Evolutionary conservation across 2,113 vertebrate species (phyloP), one percentile per base, ranked within the genome.

Genomic region (Thomomys bottae): DNA sequence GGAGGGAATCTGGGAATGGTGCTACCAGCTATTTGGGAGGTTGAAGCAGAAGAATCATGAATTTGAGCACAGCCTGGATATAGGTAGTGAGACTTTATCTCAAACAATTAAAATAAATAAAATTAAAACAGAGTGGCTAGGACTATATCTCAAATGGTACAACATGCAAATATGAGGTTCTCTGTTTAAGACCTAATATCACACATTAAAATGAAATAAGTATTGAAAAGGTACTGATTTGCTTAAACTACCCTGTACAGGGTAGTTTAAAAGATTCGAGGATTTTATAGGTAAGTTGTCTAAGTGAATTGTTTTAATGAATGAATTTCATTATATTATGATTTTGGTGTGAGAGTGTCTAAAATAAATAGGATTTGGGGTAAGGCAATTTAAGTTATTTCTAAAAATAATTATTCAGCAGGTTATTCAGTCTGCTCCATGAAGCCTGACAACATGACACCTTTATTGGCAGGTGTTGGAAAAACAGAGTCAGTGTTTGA

Each of bases 381-480:
- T 91, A 57, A 45, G 23, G 66, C 79, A 84, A 93, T 79, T 77
- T 89, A 95, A 92, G 61, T 71, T 45, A 92, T 86, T 93, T 93
- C 67, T 36, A 24, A 63, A 75, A 54, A 73, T 23, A 92, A 72
- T 61, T 59, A 57, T 84, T 85, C 78, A 2, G 38, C 87, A 94
- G 85, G 30, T 42, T 34, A 5, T 73, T 89, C 0, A 2, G 59
- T 79, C 88, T 79, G 88, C 6, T 81, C 77, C n/a, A 24, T 18
- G 75, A 75, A 38, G 28, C 82, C 82, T 82, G 90, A 88, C 45
- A 71, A 88, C 15, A 45, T 0, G 0, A 87, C 32, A 30, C 90
- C 87, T 96, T 96, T 71, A 59, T 36, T 94, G 95, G 67, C 77
- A 96, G 84, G 84, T 93, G 76, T n/a, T 88, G 34, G 32, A 88